Evolutionary conservation across 2,797 vertebrate genomes (phyloP).

Genomic region (Todus mexicanus): DNA sequence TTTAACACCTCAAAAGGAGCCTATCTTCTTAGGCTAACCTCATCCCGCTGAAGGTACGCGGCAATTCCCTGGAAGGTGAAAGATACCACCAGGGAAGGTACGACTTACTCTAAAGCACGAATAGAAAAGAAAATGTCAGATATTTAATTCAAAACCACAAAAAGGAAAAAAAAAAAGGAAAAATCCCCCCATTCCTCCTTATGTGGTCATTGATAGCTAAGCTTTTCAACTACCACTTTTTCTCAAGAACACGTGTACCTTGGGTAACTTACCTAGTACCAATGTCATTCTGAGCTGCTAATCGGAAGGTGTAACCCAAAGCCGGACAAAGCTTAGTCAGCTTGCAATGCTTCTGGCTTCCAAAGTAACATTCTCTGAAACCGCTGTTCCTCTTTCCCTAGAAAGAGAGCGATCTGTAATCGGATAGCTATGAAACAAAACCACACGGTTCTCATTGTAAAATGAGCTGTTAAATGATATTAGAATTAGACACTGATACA

Average conservation of each 20-base stretch:
- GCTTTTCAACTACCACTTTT: neutral
- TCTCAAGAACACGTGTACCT: accelerated
- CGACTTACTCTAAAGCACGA: neutral
- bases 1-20: neutral
- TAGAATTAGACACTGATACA: neutral
- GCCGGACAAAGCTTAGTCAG: conserved; percentile 90
- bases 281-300: conserved; percentile 93
- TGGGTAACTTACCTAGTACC: conserved; percentile 85
- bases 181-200: neutral
- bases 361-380: conserved; percentile 95
- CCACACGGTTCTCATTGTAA: accelerated
- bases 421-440: neutral
- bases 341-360: conserved; percentile 94
- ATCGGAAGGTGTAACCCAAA: conserved; percentile 91
- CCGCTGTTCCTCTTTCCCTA: conserved; percentile 95
- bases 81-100: neutral
- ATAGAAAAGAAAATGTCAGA: neutral
- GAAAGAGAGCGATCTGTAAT: conserved; percentile 12
- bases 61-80: neutral
- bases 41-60: neutral
- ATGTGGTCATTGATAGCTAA: neutral
- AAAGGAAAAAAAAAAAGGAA: neutral
- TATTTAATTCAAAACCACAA: neutral
- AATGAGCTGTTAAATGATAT: neutral
- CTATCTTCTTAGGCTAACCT: neutral